A percentile compares a stretch with the other conserved stretches of the same genome.
These are phyloP conservation scores for Protophormia terraenovae DNA, from an alignment of 2,888 invertebrate genomes.

Conservation along the genomic window DNA sequence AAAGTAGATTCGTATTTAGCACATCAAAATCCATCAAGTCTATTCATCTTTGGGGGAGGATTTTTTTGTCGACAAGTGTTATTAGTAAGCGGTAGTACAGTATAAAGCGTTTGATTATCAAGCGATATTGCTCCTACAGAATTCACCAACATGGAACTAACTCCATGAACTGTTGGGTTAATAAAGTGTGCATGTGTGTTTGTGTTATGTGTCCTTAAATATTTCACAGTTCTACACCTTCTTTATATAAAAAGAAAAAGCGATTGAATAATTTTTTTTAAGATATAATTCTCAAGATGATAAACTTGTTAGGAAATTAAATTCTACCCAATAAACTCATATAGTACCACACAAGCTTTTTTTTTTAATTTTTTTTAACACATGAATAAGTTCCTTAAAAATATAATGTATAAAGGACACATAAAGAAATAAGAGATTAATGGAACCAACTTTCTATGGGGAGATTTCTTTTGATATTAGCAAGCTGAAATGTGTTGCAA, in stretches of 20 bases:
- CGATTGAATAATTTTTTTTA: background rate
- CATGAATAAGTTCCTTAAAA: background rate
- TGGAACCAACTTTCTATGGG: background rate
- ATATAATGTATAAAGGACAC: background rate
- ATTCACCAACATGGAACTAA: too few species aligned
- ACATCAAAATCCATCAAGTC: too few species aligned
- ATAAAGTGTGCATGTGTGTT: too few species aligned
- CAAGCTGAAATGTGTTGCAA: too few species aligned
- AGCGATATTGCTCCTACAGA: too few species aligned
- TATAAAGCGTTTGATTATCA: too few species aligned
- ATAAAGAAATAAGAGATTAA: background rate
- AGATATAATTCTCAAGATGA: background rate
- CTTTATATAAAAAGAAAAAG: background rate
- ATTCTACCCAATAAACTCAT: background rate
- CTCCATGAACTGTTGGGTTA: too few species aligned
- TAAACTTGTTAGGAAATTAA: slow-evolving; percentile 11
- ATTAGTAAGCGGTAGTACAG: too few species aligned
- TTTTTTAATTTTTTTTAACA: background rate
- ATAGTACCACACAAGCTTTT: background rate
- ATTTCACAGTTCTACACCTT: background rate
- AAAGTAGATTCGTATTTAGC: too few species aligned
- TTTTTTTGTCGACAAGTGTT: too few species aligned
- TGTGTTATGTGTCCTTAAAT: background rate
- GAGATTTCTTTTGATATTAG: too few species aligned
- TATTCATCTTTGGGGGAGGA: too few species aligned